Evolutionary conservation across 2,797 vertebrate genomes (phyloP), one percentile per base, ranked within the genome.

Genomic region (Acipenser transmontanus): DNA sequence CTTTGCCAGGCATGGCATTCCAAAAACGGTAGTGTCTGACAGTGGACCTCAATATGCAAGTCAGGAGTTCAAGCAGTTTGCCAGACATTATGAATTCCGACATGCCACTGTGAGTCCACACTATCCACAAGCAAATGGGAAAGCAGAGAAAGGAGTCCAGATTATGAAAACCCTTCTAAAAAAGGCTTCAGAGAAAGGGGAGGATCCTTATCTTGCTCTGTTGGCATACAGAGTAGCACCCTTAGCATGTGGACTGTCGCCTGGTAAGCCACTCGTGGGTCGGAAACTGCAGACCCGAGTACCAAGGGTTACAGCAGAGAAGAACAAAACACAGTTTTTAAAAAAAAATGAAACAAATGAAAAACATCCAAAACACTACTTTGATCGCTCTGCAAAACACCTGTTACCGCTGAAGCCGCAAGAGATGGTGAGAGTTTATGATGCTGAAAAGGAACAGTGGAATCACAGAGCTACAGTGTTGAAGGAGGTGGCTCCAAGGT

Each of bases 401-500:
- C 14, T 59, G n/a, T 7, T 17, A n/a, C 14, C 57, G n/a, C 57
- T 59, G 57, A 59, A 59, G 14, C 11, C 11, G 7, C 57, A 59
- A 17, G 6, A 59, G 7, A 59, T 7, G 57, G 57, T 59, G 11
- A 17, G 57, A 59, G 57, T 59, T 12, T 59, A n/a, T 59, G 14
- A 59, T 59, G 14, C 57, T n/a, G 57, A 14, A 17, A 12, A 17
- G 14, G 57, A 17, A 59, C 11, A 59, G 4, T 59, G 57, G 57
- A 11, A 59, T 14, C 57, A 17, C 14, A 59, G 57, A 17, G 57
- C 11, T 5, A 59, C 14, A 12, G 57, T 59, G 57, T 5, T 59
- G 11, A 12, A 13, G n/a, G 57, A 59, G 14, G 57, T 59, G 57
- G 57, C 57, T 59, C 57, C 57, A 59, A 59, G 57, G 14, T 59